A percentile compares a stretch with the other conserved stretches of the same genome.
phyloP scores from a whole-genome alignment of 2,888 invertebrate species.

The Latrodectus elegans region DNA sequence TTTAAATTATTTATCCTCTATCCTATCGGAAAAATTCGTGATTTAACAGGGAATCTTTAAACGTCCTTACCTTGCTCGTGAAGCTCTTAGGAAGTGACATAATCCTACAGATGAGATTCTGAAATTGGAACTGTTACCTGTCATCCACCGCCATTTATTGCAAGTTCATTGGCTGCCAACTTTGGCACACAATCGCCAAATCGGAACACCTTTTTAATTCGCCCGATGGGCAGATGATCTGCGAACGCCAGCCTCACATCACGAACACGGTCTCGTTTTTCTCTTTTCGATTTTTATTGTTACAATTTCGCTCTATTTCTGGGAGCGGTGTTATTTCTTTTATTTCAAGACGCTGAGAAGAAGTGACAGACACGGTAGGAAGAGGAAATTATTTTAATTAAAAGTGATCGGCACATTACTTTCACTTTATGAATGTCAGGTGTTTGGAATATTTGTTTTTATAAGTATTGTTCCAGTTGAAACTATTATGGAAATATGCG shows the following conservation, averaged over 20 bases:
- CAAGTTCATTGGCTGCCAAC: conserved; percentile 41
- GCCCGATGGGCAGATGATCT: conserved; percentile 35
- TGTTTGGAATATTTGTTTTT: background rate
- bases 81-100: conserved; percentile 28
- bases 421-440: conserved; percentile 16
- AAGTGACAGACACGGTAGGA: background rate
- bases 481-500: no score
- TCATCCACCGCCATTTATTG: conserved; percentile 37
- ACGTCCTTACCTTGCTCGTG: conserved; percentile 25
- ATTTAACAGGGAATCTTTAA: no score
- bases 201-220: conserved; percentile 10
- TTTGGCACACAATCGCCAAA: conserved; percentile 44
- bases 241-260: conserved; percentile 1
- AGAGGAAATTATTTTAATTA: background rate
- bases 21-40: no score
- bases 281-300: conserved; percentile 20
- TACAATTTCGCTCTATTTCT: conserved; percentile 34
- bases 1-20: no score
- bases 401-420: conserved; percentile 12
- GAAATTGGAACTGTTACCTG: conserved; percentile 38
- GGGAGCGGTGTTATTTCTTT: conserved; percentile 13
- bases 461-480: background rate
- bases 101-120: conserved; percentile 25
- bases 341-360: background rate
- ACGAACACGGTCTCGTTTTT: conserved; percentile 8